phyloP scores from a whole-genome alignment of 2,113 vertebrate genomes.

The Lagenorhynchus albirostris region DNA sequence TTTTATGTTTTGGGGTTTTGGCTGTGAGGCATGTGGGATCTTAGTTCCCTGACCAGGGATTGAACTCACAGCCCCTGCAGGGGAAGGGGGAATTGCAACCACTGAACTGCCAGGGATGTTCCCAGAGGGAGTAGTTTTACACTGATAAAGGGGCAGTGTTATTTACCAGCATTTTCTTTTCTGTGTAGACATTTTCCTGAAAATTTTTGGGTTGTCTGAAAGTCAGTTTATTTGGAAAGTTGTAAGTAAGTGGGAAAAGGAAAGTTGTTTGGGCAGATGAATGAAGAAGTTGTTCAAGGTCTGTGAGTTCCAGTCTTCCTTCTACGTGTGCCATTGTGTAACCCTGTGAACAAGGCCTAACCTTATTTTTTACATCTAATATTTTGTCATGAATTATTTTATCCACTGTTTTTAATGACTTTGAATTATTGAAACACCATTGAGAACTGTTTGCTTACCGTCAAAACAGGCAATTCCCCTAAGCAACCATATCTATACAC shows the following conservation, averaged over 20 bases:
- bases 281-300: not conserved
- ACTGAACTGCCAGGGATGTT: not conserved
- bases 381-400: not conserved
- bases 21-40: not conserved
- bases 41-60: not conserved
- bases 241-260: not conserved
- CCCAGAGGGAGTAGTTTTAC: not conserved
- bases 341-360: not conserved
- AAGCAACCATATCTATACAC: not conserved
- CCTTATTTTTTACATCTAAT: not conserved
- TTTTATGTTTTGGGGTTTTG: too few relatives aligned
- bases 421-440: not conserved
- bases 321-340: not conserved
- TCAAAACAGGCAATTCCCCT: not conserved
- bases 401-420: not conserved
- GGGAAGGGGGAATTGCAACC: not conserved
- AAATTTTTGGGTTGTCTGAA: not conserved
- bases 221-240: not conserved
- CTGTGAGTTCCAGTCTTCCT: not conserved
- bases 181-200: not conserved
- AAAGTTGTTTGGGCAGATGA: not conserved
- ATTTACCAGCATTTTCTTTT: not conserved
- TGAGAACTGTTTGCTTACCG: not conserved
- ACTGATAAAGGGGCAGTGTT: not conserved
- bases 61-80: fast-evolving